phyloP scores from a whole-genome alignment of 2,113 vertebrate genomes.

The Sitta europaea region DNA sequence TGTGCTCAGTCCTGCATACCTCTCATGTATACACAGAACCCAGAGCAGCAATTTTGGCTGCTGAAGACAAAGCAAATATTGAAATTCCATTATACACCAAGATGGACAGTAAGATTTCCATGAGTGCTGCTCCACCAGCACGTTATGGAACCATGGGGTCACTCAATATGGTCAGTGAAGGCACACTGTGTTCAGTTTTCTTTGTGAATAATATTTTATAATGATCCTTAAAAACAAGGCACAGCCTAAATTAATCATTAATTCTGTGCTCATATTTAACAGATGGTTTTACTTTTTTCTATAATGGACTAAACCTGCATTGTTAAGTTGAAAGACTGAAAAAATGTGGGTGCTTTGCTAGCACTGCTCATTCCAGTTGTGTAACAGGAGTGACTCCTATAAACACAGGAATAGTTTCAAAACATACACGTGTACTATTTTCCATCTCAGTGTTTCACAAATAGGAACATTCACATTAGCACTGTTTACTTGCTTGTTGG shows the following conservation, averaged over 20 bases:
- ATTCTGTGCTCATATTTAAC: not conserved
- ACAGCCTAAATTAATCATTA: not conserved
- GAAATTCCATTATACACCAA: not conserved
- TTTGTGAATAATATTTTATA: not conserved
- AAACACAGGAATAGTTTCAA: conserved; percentile 33
- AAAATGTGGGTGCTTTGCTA: not conserved
- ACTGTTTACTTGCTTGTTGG: not conserved
- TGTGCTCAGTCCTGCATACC: not conserved
- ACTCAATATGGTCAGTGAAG: not conserved
- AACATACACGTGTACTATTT: not conserved
- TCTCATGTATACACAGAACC: not conserved
- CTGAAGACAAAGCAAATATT: not conserved
- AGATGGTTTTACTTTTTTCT: conserved; percentile 4
- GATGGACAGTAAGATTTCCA: not conserved
- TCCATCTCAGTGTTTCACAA: conserved; percentile 23
- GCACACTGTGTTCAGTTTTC: not conserved
- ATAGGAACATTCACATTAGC: not conserved
- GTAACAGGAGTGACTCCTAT: not conserved
- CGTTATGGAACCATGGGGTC: not conserved
- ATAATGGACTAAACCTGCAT: not conserved
- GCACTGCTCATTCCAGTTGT: not conserved
- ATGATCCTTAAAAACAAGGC: not conserved
- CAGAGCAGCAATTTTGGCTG: not conserved
- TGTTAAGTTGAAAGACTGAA: not conserved
- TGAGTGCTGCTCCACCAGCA: not conserved